Evolutionary conservation across 1,140 invertebrate species (phyloP), one percentile per base, ranked within the genome.

Genomic region (Heliconius hewitsoni): DNA sequence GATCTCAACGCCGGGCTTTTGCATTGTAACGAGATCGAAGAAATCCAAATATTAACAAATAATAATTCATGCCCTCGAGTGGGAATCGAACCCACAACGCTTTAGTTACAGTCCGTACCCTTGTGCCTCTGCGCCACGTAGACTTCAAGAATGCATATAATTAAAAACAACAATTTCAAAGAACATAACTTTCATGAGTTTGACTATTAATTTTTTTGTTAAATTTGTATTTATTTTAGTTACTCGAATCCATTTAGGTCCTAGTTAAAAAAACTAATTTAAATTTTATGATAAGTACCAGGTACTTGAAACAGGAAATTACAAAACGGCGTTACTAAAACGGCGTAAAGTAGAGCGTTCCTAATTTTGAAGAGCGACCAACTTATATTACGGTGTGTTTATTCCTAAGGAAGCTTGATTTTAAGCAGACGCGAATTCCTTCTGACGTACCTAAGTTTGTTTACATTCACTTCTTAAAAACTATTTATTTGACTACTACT

Each of bases 361-460:
- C 60, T 66, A 30, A 66, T 66, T 66, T 66, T 66, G 23, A 66
- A 27, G 60, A 66, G 23, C 60, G 11, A 66, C 60, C 60, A 66
- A 66, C 60, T 66, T 66, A 66, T 66, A 66, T 27, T 66, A 66
- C 23, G 60, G 60, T 30, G 23, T 76, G 74, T 76, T 76, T 76
- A 76, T 50, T 66, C 34, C 39, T 50, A 34, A 76, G 27, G 42
- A 76, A 46, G 55, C 23, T 76, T 76, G 74, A 76, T 30, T 71
- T 76, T 70, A 76, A 70, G 27, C 74, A 76, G 74, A 76, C 60
- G 74, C 74, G 34, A 76, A 76, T 76, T 70, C 74, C 60, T 70
- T 71, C 60, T 30, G 23, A 30, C 5, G 11, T 60, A 23, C n/a
- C n/a, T 60, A 27, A 23, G n/a, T 27, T 60, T 60, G n/a, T 60